Evolutionary conservation across 1,140 invertebrate genomes (phyloP).

Genomic region (Drosophila tristis): DNA sequence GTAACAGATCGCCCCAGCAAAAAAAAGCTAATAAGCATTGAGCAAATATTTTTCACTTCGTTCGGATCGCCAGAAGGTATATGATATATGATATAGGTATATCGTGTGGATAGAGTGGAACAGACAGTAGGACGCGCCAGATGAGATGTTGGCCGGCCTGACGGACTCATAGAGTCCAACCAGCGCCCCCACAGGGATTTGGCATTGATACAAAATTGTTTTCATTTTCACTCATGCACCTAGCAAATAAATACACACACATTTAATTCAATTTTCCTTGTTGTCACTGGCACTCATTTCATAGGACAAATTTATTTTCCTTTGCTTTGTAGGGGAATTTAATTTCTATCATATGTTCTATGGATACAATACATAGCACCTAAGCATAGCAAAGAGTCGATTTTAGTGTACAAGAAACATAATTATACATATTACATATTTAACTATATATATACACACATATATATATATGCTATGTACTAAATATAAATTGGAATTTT

Average conservation of each 20-base stretch:
- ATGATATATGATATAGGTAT: background rate
- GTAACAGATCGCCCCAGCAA: background rate
- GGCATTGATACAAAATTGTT: conserved; percentile 37
- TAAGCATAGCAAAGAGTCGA: conserved; percentile 74
- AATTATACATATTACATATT: background rate
- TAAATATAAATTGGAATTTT: conserved; percentile 56
- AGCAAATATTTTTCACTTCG: conserved; percentile 84
- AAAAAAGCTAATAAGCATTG: conserved; percentile 36
- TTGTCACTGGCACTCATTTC: conserved; percentile 48
- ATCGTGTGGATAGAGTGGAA: conserved; percentile 13
- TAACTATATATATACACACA: conserved; percentile 17
- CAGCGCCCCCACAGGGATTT: conserved; percentile 46
- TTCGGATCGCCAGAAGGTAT: conserved; percentile 63
- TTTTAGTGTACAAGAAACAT: conserved; percentile 68
- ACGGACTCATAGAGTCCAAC: conserved; percentile 60
- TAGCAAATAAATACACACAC: conserved; percentile 29
- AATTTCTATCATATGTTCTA: conserved; percentile 31
- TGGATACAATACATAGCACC: conserved; percentile 12
- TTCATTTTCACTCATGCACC: conserved; percentile 61
- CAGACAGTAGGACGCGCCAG: conserved; percentile 3
- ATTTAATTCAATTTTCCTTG: conserved; percentile 28
- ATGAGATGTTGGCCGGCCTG: conserved; percentile 11
- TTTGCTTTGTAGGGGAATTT: conserved; percentile 47
- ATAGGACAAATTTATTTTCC: conserved; percentile 27
- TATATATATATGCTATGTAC: conserved; percentile 1